Evolutionary conservation across 2,113 vertebrate species (phyloP), one percentile per base, ranked within the genome.

Genomic region (Acanthisitta chloris): DNA sequence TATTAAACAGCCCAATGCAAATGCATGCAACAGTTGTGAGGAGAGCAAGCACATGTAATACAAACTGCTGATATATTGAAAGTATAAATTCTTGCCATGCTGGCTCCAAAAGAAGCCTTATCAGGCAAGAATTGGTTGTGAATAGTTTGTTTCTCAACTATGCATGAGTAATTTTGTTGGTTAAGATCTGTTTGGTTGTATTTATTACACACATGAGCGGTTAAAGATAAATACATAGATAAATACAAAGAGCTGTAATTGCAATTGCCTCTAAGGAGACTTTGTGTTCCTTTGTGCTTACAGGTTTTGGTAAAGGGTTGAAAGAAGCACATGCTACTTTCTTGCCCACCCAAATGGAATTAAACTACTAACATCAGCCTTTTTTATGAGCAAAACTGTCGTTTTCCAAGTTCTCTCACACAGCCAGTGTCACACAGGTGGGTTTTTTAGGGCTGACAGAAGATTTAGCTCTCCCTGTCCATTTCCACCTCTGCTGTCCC

Each of bases 381-480:
- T 10, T 46, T 59, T 51, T 25, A 12, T 8, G 24, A 19, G 36
- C 1, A 0, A 4, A 24, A 4, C 0, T 1, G 17, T 2, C 4
- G 31, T 12, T 54, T 45, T 4, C 1, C 2, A 12, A 20, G 72
- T 2, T 21, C 2, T 2, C 48, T 42, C n/a, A 17, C n/a, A 18
- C 8, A 34, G 29, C 10, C 31, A 3, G 3, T 0, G n/a, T 7
- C 3, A 4, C 40, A 13, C 26, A 17, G 49, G 61, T 24, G 23
- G 4, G 14, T 3, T 17, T 70, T 62, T 34, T 5, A 34, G 55
- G 51, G 59, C 46, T 34, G 55, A 3, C 28, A 15, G 36, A 31
- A 26, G 34, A 6, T 10, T 6, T 5, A 4, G 65, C 33, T 29
- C n/a, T 17, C 71, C 10, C 38, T 4, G n/a, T 21, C 2, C 8